Percentiles rank a stretch among this genome's conserved stretches.
Conservation (phyloP, 2,113 vertebrate genomes). For the Thinocorus orbignyianus region DNA sequence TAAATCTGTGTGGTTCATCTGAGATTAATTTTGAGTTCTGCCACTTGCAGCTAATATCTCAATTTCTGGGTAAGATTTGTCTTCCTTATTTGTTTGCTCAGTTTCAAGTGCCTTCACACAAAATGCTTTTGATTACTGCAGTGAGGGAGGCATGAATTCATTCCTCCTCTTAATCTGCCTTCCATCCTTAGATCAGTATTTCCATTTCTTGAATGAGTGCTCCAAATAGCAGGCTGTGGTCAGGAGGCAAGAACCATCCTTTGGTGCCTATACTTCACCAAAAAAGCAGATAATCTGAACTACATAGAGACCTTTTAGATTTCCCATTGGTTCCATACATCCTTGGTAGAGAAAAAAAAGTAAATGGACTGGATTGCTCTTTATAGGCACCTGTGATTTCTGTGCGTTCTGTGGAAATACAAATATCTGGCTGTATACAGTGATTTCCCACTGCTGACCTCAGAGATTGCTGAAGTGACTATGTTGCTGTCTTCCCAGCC, state of each 20-base stretch:
- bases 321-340: background rate
- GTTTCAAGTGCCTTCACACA: background rate
- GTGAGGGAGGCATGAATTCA: background rate
- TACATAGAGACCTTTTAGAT: background rate
- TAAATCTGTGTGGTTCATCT: too few species aligned
- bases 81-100: background rate
- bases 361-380: background rate
- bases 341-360: background rate
- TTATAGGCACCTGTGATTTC: background rate
- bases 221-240: background rate
- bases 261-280: background rate
- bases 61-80: background rate
- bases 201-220: background rate
- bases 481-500: background rate
- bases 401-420: background rate
- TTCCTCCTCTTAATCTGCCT: background rate
- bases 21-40: background rate
- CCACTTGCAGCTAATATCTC: background rate
- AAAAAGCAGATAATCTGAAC: background rate
- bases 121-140: background rate
- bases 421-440: accelerated
- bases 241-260: background rate
- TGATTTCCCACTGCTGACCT: background rate
- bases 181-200: background rate
- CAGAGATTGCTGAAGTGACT: background rate